Evolutionary conservation across 2,797 vertebrate genomes (phyloP).

Genomic region (Acanthopagrus latus): DNA sequence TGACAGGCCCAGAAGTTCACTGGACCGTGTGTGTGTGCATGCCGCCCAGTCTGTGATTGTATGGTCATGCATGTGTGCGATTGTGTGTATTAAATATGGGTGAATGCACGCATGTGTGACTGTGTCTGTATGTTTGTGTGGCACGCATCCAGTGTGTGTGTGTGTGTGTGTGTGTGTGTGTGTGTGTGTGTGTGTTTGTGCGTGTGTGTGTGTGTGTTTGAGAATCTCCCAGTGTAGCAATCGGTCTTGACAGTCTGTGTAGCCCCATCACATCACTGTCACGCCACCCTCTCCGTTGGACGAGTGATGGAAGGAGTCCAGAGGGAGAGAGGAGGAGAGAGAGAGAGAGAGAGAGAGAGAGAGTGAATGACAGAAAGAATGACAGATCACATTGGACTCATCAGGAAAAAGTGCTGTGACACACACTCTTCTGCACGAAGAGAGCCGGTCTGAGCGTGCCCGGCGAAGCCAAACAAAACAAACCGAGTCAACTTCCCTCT

Average conservation of each 20-base stretch:
- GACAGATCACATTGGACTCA: slow-evolving; percentile 76
- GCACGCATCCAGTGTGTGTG: slow-evolving; percentile 36
- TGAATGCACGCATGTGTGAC: slow-evolving; percentile 66
- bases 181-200: slow-evolving; percentile 59
- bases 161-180: slow-evolving; percentile 50
- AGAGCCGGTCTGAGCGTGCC: slow-evolving; percentile 35
- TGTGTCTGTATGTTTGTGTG: slow-evolving; percentile 59
- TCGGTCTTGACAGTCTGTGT: slow-evolving; percentile 82
- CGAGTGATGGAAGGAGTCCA: slow-evolving; percentile 78
- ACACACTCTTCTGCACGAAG: slow-evolving; percentile 58
- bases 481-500: slow-evolving; percentile 53
- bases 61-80: slow-evolving; percentile 75
- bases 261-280: slow-evolving; percentile 84
- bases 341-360: slow-evolving; percentile 51
- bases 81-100: slow-evolving; percentile 72
- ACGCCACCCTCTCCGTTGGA: slow-evolving; percentile 71
- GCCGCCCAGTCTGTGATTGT: slow-evolving; percentile 57
- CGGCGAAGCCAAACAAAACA: slow-evolving; percentile 57
- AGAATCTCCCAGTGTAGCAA: slow-evolving; percentile 76
- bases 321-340: slow-evolving; percentile 64
- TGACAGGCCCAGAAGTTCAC: slow-evolving; percentile 81
- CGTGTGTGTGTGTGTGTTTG: slow-evolving; percentile 49
- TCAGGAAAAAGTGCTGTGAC: slow-evolving; percentile 76
- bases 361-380: slow-evolving; percentile 68
- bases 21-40: slow-evolving; percentile 61